Evolutionary conservation across 2,888 invertebrate species (phyloP).

Genomic region (Brachylomia viminalis): DNA sequence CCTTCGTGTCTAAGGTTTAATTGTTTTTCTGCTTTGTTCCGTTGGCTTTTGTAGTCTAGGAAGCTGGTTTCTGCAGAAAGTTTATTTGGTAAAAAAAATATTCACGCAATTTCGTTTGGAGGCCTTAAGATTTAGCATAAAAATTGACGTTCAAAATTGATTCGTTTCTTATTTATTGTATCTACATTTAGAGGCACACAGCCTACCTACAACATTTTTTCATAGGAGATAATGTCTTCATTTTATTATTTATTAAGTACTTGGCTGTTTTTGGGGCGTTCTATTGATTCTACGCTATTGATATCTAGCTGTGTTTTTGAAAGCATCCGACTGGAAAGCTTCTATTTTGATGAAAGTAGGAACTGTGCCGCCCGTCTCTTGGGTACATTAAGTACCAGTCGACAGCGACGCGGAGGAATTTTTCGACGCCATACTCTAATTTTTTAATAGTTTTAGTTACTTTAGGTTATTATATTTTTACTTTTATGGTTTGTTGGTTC

Average conservation of each 20-base stretch:
- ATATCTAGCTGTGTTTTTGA: background rate
- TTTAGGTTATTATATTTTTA: too few relatives aligned
- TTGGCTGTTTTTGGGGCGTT: background rate
- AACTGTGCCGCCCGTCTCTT: too few relatives aligned
- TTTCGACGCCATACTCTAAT: too few relatives aligned
- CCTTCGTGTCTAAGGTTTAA: slow-evolving; percentile 59
- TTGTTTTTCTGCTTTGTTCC: slow-evolving; percentile 55
- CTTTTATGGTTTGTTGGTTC: too few relatives aligned
- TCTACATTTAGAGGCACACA: background rate
- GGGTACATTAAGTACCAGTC: too few relatives aligned
- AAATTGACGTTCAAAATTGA: slow-evolving; percentile 44
- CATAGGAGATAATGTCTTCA: slow-evolving; percentile 9
- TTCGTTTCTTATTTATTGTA: slow-evolving; percentile 37
- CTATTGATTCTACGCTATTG: background rate
- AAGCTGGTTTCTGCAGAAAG: slow-evolving; percentile 11
- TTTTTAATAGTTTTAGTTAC: too few relatives aligned
- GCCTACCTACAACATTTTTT: slow-evolving; percentile 18
- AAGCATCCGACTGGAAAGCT: background rate
- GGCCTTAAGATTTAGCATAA: slow-evolving; percentile 35
- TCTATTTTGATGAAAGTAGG: slow-evolving; percentile 1
- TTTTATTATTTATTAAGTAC: background rate
- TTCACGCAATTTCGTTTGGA: slow-evolving; percentile 6
- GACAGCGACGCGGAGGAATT: too few relatives aligned
- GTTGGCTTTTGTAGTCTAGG: slow-evolving; percentile 18
- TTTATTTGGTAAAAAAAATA: slow-evolving; percentile 1